phyloP scores from a whole-genome alignment of 2,888 invertebrate species.

The Iphiclides podalirius region DNA sequence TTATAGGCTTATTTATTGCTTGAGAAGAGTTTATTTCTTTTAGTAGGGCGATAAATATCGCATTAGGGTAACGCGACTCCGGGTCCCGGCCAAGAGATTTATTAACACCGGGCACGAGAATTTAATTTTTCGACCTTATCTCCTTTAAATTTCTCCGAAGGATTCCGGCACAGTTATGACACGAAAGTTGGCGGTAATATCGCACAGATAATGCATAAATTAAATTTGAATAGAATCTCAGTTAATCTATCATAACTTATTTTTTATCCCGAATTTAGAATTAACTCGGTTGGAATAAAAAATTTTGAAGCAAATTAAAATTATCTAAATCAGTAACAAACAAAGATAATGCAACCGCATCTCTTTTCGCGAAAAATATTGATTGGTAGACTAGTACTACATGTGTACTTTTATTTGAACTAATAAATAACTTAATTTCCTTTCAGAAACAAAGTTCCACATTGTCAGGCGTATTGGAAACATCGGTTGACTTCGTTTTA shows the following conservation, averaged over 20 bases:
- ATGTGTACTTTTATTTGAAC: background rate
- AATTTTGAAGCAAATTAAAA: no score
- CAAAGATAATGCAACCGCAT: background rate
- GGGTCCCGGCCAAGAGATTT: slow-evolving; percentile 47
- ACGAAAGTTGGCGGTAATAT: background rate
- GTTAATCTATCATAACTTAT: background rate
- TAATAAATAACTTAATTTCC: no score
- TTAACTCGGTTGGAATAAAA: no score
- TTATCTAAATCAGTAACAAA: background rate
- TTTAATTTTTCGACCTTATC: slow-evolving; percentile 52
- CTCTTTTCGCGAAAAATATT: background rate
- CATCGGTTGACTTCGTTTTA: no score
- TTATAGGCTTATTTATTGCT: slow-evolving; percentile 56
- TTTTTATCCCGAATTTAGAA: background rate
- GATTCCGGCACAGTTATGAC: slow-evolving; percentile 38
- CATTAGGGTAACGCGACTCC: slow-evolving; percentile 57
- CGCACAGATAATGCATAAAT: slow-evolving; percentile 6
- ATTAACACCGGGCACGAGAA: slow-evolving; percentile 51
- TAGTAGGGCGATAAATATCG: slow-evolving; percentile 65
- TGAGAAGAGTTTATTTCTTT: slow-evolving; percentile 58
- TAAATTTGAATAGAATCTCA: background rate
- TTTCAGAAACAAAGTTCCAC: no score
- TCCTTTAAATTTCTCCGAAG: slow-evolving; percentile 42
- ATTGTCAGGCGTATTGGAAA: no score
- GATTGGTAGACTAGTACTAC: background rate